phyloP scores from a whole-genome alignment of 2,888 invertebrate species.

The Phytoseiulus persimilis region DNA sequence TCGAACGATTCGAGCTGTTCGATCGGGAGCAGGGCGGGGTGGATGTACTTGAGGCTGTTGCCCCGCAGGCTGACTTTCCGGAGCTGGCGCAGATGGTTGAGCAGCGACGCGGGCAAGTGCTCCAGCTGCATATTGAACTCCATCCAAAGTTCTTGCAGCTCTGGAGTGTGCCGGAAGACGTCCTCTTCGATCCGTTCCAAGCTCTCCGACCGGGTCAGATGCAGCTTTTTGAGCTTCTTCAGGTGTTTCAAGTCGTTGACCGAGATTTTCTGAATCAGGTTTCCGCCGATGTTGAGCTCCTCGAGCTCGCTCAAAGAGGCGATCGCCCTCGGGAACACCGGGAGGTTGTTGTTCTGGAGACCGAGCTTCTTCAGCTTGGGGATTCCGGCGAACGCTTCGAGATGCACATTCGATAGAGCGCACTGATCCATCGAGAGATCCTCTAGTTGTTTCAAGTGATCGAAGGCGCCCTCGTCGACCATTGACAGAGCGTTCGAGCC shows the following conservation, averaged over 20 bases:
- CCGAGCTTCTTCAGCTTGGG: constrained; percentile 63
- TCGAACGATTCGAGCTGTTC: constrained; percentile 25
- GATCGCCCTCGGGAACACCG: constrained; percentile 60
- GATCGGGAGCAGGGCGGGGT: constrained; percentile 13
- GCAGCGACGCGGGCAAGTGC: constrained; percentile 32
- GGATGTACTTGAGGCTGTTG: constrained; percentile 21
- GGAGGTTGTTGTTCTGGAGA: constrained; percentile 64
- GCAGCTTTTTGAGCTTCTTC: constrained; percentile 10
- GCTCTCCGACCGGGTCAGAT: constrained; percentile 27
- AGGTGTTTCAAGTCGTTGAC: constrained; percentile 25
- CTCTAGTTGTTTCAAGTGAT: constrained; percentile 46
- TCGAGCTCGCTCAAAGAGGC: constrained; percentile 21
- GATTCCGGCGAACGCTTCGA: constrained; percentile 67
- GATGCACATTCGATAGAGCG: constrained; percentile 47
- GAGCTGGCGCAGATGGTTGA: constrained; percentile 19
- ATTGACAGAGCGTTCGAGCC: constrained; percentile 47
- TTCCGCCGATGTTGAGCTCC: constrained; percentile 29
- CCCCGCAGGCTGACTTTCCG: constrained; percentile 36
- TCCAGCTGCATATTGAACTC: constrained; percentile 29
- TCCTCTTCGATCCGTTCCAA: constrained; percentile 49
- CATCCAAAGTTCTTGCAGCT: constrained; percentile 52
- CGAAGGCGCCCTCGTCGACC: constrained; percentile 47
- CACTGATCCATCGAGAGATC: constrained; percentile 52
- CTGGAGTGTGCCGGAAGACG: constrained; percentile 64
- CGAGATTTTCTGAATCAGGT: constrained; percentile 31